Base-by-base conservation (phyloP, 2,113 vertebrate species). In the Hystrix brachyura region DNA sequence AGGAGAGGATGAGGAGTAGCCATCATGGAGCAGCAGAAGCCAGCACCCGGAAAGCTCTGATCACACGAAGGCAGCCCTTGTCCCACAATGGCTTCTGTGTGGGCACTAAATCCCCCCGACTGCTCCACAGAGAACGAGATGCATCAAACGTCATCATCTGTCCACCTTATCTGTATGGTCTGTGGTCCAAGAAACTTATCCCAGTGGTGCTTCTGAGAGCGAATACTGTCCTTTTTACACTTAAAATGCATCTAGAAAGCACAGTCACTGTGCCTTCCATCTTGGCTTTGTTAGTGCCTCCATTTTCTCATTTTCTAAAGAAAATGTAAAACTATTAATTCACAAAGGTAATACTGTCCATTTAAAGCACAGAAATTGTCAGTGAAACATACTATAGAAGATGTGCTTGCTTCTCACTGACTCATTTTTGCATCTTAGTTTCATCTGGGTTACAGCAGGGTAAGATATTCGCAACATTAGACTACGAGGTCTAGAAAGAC, bases 291-390 rank as follows among this genome's bases (percentile, higher is more conserved):
- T 34, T 27, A 21, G 32, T 90, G 18, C 15, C 32, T 96, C 19
- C 84, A 32, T 79, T 81, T 71, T 29, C 38, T 80, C 18, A 21
- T 19, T 82, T 55, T 93, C 18, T 89, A 74, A 90, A 69, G 55
- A 53, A 34, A 71, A 2, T 21, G 74, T 53, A 60, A 91, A 85
- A 85, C n/a, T 85, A 23, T 78, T 62, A 62, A 85, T 91, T 97
- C 32, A n/a, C 38, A 91, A 84, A 94, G n/a, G 7, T 71, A 83
- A 10, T 25, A 8, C 57, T 82, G 74, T 92, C 32, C 43, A 72
- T 69, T 84, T 19, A 59, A 53, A 84, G 46, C 57, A 84, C 13
- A 84, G 62, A 95, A 64, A 94, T 25, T 51, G 23, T 21, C 72
- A 86, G 51, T 38, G n/a, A 72, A 64, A n/a, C 32, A 72, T 17